phyloP scores from a whole-genome alignment of 1,140 invertebrate genomes.

The Bombus breviceps region DNA sequence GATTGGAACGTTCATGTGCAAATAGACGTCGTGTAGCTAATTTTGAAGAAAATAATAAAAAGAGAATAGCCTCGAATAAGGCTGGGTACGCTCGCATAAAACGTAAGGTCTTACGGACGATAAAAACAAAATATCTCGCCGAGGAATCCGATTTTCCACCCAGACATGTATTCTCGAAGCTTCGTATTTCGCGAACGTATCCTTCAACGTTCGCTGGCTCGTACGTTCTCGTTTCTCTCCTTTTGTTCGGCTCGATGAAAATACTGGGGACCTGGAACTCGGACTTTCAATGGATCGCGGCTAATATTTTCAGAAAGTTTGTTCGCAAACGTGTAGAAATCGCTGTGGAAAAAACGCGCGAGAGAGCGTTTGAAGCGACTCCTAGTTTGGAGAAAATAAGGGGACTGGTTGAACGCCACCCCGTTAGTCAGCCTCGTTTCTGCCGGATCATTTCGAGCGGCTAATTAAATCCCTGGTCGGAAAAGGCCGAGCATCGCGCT shows the following conservation, averaged over 20 bases:
- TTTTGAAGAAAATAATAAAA: neutral
- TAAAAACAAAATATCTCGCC: neutral
- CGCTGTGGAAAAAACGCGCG: neutral
- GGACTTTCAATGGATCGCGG: neutral
- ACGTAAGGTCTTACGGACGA: neutral
- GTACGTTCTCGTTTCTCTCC: neutral
- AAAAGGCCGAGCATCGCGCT: conserved; percentile 1
- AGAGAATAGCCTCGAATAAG: neutral
- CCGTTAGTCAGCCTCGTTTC: neutral
- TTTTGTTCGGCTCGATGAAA: neutral
- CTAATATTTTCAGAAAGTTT: conserved; percentile 1
- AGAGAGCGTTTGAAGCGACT: neutral
- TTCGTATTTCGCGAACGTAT: neutral
- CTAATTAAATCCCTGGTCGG: conserved; percentile 43
- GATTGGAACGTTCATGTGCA: neutral
- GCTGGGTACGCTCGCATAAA: neutral
- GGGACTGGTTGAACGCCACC: neutral
- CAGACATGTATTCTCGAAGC: neutral
- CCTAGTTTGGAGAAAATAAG: neutral
- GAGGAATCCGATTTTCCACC: conserved; percentile 2
- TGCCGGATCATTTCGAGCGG: conserved; percentile 16
- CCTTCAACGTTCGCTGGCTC: neutral
- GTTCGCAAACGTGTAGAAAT: neutral
- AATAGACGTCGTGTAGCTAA: neutral
- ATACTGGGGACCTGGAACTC: neutral